These are phyloP conservation scores for Pachyuromys duprasi DNA, from an alignment of 2,797 vertebrate genomes.

Conservation along the genomic window DNA sequence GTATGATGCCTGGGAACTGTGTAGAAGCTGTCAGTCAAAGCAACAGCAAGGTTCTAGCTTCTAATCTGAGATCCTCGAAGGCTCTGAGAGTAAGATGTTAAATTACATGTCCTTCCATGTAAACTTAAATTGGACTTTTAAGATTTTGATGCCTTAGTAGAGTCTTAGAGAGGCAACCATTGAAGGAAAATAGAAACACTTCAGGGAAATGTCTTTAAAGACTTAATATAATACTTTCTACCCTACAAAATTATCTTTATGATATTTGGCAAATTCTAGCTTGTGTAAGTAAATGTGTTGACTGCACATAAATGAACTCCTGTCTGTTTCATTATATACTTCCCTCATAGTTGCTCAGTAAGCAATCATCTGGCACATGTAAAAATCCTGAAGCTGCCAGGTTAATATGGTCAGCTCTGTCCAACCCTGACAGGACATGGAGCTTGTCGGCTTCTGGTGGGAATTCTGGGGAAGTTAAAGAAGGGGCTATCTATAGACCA, in stretches of 20 bases:
- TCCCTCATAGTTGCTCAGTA: not conserved
- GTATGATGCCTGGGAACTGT: not conserved
- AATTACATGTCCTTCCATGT: not conserved
- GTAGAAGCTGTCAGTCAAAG: not conserved
- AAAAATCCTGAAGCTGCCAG: not conserved
- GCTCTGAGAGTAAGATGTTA: not conserved
- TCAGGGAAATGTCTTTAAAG: not conserved
- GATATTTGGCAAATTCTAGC: not conserved
- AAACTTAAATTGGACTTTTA: not conserved
- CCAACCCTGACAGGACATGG: not conserved
- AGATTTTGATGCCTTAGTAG: not conserved
- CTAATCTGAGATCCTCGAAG: not conserved
- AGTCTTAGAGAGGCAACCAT: not conserved
- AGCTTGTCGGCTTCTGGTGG: not conserved
- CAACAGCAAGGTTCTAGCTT: not conserved
- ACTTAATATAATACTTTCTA: not conserved
- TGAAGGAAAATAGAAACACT: slow-evolving; percentile 16
- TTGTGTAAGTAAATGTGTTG: not conserved
- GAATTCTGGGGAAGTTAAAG: not conserved
- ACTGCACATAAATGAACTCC: not conserved
- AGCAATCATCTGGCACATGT: not conserved
- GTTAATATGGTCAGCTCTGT: not conserved
- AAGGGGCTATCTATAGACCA: not conserved
- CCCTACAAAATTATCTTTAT: not conserved
- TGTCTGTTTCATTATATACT: not conserved